Base-by-base conservation (phyloP, 1,140 invertebrate species). In the Brachionus calyciflorus region DNA sequence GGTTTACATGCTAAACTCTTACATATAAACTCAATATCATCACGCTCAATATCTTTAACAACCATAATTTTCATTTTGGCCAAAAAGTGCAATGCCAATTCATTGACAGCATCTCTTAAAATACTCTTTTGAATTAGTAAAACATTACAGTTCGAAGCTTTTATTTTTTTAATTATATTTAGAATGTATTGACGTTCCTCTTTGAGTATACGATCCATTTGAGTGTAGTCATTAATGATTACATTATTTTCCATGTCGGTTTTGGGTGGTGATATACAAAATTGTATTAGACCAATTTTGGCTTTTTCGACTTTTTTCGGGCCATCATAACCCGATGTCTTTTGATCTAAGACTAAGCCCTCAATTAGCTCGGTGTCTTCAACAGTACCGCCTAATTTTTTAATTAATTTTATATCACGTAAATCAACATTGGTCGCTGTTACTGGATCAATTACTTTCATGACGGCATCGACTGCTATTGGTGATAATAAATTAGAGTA, bases 61-160 rank as follows among this genome's bases (percentile, higher is more conserved):
- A 99, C 95, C 91, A 99, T 92, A 48, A 97, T 96, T 84, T 99
- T 99, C 83, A 98, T 94, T 88, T 99, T 99, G 81, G 96, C 94
- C 78, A 99, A 87, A 85, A 98, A 99, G 84, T 99, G 97, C 79
- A 98, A 88, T 2, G 96, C 96, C 79, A 99, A 86, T 85, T 99
- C 97, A 81, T 91, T 96, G 10, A 99, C 87, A 24, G 97, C 95
- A 89, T 99, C 97, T 80, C 90, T 90, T 37, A 99, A 87, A 83
- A 99, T 98, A 0, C 96, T 98, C 85, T 99, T 99, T 86, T 99
- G 97, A 55, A 99, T 93, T 14, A 99, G 87, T 0, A 99, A 88
- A 30, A 99, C 93, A 87, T 96, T 99, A 84, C 97, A 99, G 5
- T 96, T 96, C 79, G 94, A 88, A 81, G 98, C 98, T 83, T 99